Evolutionary conservation across 2,113 vertebrate genomes (phyloP).

Genomic region (Chiloscyllium plagiosum): DNA sequence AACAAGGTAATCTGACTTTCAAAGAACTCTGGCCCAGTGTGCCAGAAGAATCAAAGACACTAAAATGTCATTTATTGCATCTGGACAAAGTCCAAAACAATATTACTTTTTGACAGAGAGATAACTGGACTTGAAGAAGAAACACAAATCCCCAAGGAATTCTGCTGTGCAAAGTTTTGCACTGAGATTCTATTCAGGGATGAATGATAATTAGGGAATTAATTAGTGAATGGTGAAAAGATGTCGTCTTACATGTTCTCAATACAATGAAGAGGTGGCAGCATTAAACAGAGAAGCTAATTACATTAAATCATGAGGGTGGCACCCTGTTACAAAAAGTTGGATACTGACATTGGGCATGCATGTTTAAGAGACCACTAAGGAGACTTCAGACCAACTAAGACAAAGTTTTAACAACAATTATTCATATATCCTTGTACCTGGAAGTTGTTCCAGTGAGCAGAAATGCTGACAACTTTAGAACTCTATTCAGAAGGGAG

Average conservation of each 20-base stretch:
- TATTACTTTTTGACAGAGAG: neutral
- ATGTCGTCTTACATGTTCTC: neutral
- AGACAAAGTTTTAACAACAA: neutral
- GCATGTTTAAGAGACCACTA: neutral
- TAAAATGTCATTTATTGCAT: neutral
- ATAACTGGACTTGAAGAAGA: neutral
- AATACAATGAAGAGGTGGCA: neutral
- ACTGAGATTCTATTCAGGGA: neutral
- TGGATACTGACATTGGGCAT: neutral
- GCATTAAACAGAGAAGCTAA: neutral
- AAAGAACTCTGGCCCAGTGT: neutral
- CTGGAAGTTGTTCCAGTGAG: neutral
- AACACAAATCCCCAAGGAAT: neutral
- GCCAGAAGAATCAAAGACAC: neutral
- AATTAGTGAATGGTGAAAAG: neutral
- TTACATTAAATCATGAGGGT: neutral
- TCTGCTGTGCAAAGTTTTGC: neutral
- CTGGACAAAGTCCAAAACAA: neutral
- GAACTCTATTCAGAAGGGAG: neutral
- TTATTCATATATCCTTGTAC: neutral
- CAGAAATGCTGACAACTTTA: neutral
- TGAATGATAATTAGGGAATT: neutral
- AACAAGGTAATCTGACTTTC: neutral
- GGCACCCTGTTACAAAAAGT: neutral
- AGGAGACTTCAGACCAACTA: neutral